Evolutionary conservation across 2,888 invertebrate species (phyloP).

Genomic region (Pandemis corylana): DNA sequence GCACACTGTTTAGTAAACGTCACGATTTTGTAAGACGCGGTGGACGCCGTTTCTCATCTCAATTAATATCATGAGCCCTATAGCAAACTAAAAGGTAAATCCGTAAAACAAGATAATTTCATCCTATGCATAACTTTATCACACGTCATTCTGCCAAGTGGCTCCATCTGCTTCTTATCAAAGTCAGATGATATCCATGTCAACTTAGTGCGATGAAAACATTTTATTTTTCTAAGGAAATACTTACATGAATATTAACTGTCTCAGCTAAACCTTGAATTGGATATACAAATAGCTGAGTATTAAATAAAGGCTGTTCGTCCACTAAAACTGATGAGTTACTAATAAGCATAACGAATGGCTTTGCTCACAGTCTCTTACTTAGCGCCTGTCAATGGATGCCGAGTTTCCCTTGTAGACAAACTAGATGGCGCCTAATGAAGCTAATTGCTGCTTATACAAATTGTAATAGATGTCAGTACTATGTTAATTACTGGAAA

Average conservation of each 20-base stretch:
- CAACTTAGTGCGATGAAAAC: not conserved
- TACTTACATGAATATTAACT: not conserved
- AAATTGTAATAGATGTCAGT: constrained; percentile 31
- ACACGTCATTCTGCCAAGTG: not conserved
- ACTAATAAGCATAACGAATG: constrained; percentile 23
- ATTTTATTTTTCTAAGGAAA: not conserved
- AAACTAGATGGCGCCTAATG: constrained; percentile 30
- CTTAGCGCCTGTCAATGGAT: constrained; percentile 8
- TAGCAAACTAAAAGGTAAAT: not conserved
- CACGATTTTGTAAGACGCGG: not conserved
- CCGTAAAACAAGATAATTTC: too few relatives aligned
- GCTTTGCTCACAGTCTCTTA: constrained; percentile 3
- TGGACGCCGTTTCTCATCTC: not conserved
- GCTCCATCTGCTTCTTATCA: not conserved
- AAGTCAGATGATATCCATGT: not conserved
- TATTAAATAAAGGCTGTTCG: constrained; percentile 11
- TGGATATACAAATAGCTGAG: not conserved
- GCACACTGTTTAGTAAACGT: constrained; percentile 17
- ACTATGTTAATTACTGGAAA: constrained; percentile 18
- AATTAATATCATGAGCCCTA: not conserved
- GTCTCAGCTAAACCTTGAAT: constrained; percentile 1
- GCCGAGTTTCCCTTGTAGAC: constrained; percentile 13
- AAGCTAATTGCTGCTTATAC: constrained; percentile 22
- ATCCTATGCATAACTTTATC: too few relatives aligned
- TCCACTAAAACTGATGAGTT: constrained; percentile 14